Conservation (phyloP, 2,113 vertebrate genomes). For the Myrmophylax atrothorax region DNA sequence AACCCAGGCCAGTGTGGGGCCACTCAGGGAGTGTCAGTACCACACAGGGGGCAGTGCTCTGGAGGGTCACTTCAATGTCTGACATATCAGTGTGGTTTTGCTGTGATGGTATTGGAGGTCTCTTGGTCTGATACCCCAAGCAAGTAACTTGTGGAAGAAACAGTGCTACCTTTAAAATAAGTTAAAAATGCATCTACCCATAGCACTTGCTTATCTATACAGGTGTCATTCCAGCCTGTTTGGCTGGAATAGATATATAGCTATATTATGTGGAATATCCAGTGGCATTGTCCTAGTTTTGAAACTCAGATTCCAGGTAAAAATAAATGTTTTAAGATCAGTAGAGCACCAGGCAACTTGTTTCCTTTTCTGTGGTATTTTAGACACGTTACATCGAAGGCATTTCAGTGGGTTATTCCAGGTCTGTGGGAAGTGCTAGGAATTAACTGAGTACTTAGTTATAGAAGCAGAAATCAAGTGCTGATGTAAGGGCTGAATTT, state of each 20-base stretch:
- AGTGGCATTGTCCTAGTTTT: not conserved
- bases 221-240: not conserved
- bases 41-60: not conserved
- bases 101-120: not conserved
- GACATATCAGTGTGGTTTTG: fast-evolving
- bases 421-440: not conserved
- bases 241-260: not conserved
- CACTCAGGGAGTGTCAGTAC: not conserved
- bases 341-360: not conserved
- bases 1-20: not conserved
- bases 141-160: not conserved
- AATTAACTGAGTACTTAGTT: not conserved
- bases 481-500: not conserved
- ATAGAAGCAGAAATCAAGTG: not conserved
- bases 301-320: not conserved
- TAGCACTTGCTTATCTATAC: not conserved
- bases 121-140: not conserved
- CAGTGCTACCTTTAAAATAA: not conserved
- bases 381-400: not conserved
- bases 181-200: not conserved
- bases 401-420: not conserved
- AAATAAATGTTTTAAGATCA: not conserved
- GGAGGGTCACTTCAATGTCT: not conserved
- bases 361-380: not conserved
- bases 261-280: not conserved